Conservation (phyloP, 2,113 vertebrate species). For the Hemicordylus capensis region DNA sequence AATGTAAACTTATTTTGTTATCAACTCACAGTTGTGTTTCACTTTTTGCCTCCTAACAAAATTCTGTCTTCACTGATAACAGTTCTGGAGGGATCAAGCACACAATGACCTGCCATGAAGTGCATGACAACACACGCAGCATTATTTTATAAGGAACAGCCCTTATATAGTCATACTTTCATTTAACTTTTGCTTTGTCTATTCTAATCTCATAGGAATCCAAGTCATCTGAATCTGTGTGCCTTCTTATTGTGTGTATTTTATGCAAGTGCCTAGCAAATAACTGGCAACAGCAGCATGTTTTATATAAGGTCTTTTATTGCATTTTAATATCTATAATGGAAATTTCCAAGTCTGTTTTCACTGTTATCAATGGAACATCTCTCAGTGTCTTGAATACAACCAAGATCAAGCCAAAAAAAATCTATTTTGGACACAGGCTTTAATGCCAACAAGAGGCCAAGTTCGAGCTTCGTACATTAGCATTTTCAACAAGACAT, state of each 20-base stretch:
- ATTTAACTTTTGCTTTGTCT: conserved; percentile 42
- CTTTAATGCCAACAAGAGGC: conserved; percentile 27
- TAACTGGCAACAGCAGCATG: conserved; percentile 31
- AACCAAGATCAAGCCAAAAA: conserved; percentile 53
- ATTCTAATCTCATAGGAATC: conserved; percentile 44
- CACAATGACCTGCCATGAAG: conserved; percentile 50
- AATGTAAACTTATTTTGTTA: conserved; percentile 74
- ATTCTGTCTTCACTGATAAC: conserved; percentile 35
- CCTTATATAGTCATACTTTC: conserved; percentile 62
- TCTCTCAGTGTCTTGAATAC: conserved; percentile 56
- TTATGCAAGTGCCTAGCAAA: conserved; percentile 45
- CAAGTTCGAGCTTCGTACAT: conserved; percentile 26
- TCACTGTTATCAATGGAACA: conserved; percentile 57
- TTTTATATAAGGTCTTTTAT: conserved; percentile 36
- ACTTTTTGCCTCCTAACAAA: conserved; percentile 62
- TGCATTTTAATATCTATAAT: conserved; percentile 35
- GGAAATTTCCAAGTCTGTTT: conserved; percentile 40
- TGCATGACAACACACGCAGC: conserved; percentile 39
- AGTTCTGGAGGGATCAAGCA: conserved; percentile 48
- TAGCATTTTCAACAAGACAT: conserved; percentile 1
- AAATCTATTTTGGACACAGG: conserved; percentile 38
- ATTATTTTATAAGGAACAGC: conserved; percentile 53
- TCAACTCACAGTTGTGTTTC: conserved; percentile 66
- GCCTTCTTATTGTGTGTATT: conserved; percentile 46
- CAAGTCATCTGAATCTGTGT: conserved; percentile 44